Evolutionary conservation across 2,888 invertebrate species (phyloP), one percentile per base, ranked within the genome.

Genomic region (Heliothis peltigera): DNA sequence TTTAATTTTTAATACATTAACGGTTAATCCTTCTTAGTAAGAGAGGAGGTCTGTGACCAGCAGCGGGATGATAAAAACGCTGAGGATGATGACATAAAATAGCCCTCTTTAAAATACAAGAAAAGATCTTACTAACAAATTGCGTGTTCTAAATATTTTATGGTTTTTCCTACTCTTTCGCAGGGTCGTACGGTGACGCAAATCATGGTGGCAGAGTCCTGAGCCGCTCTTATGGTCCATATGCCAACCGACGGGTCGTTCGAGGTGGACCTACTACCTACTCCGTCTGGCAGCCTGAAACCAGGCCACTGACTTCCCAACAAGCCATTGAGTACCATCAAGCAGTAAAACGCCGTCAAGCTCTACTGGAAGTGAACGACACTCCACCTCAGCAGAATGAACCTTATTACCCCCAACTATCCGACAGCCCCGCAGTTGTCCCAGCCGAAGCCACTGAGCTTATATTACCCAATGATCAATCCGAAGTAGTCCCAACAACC

Each of bases 121-220:
- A 4, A 4, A 3, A 35, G 15, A 4, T 35, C 8, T 3, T 12
- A 8, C 12, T 5, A 35, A 7, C 35, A 35, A 15, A 3, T 4
- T 15, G 35, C 5, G 3, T 15, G 15, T 35, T 15, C 4, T 15
- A 35, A 35, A 4, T 35, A 35, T 43, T 4, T 4, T 18, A 6
- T 18, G 18, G 15, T 32, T 10, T 32, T 32, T 10, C 10, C 10
- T 10, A 52, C 58, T 77, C 54, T 56, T 76, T 68, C 61, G 19
- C 87, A 94, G 94, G 93, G 58, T 91, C 93, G 0, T 92, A 89
- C 62, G 93, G 94, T 42, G 92, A 92, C 81, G 90, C 84, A 63
- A 80, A 79, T 52, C 90, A 88, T 22, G 91, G 93, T 0, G 93
- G 92, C 0, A 86, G 92, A 85, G 92, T 91, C 2, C 59, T 93